phyloP scores from a whole-genome alignment of 53 echinoderm and acorn worm genomes.

The Paracentrotus lividus region DNA sequence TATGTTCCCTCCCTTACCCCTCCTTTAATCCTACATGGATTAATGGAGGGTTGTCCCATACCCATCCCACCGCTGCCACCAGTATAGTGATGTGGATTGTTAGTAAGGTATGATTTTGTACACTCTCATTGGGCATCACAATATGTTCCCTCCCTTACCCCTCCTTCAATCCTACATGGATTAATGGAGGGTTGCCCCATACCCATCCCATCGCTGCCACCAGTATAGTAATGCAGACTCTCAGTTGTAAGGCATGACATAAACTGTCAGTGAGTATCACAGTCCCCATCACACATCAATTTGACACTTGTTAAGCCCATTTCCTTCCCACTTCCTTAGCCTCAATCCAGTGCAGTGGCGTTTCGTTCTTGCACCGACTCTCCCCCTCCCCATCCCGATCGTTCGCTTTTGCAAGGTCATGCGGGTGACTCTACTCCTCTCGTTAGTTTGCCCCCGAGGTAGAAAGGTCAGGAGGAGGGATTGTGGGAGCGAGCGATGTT shows the following conservation, averaged over 20 bases:
- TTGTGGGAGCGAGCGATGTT: conserved; percentile 18
- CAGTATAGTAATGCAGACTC: conserved; percentile 1
- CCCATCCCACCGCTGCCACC: conserved; percentile 15
- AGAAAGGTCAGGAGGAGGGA: conserved; percentile 48
- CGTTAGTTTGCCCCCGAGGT: conserved; percentile 32
- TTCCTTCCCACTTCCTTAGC: conserved; percentile 55
- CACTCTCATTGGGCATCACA: background rate
- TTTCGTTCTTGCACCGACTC: background rate
- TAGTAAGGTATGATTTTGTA: background rate
- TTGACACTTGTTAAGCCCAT: conserved; percentile 70
- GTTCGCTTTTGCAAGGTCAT: conserved; percentile 47
- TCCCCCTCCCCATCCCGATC: conserved; percentile 5
- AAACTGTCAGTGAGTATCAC: conserved; percentile 52
- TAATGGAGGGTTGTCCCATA: background rate
- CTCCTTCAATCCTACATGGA: background rate
- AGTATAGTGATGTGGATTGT: conserved; percentile 11
- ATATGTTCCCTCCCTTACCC: background rate
- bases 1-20: background rate
- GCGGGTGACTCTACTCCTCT: background rate
- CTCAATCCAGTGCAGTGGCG: background rate
- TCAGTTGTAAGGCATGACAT: conserved; percentile 18
- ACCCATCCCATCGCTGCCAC: conserved; percentile 10
- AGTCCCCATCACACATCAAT: conserved; percentile 56
- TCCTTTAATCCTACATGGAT: background rate
- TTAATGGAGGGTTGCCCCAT: background rate